These are phyloP conservation scores for Chrysemys picta DNA, from an alignment of 2,113 vertebrate species.

Conservation along the genomic window DNA sequence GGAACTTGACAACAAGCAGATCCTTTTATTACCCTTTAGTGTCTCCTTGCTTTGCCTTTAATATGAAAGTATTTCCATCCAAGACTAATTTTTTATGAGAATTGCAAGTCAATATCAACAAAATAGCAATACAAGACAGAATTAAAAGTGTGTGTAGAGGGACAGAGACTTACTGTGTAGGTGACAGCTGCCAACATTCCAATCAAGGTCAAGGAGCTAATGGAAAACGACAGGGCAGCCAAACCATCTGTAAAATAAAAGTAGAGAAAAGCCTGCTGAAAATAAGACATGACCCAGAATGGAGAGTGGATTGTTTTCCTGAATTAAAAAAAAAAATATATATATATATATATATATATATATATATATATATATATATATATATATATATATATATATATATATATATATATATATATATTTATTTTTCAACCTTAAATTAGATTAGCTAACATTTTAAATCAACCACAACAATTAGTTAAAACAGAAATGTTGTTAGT, in stretches of 20 bases:
- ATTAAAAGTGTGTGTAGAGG: neutral
- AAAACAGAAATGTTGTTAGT: neutral
- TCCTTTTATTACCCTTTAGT: neutral
- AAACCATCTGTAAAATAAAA: conserved; percentile 87
- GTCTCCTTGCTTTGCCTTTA: neutral
- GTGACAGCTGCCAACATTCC: conserved; percentile 98
- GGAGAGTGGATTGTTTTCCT: neutral
- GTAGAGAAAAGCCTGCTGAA: conserved; percentile 4
- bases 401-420: no score
- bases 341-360: no score
- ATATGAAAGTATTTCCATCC: neutral
- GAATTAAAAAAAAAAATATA: neutral
- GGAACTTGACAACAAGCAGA: neutral
- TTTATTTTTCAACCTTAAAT: neutral
- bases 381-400: no score
- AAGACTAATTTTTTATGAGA: neutral
- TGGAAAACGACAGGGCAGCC: conserved; percentile 94
- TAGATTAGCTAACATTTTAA: neutral
- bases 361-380: no score
- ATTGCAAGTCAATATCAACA: conserved; percentile 19
- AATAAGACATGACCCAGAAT: neutral
- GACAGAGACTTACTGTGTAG: conserved; percentile 92
- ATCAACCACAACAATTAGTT: neutral
- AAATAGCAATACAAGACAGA: neutral
- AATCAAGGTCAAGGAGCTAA: conserved; percentile 97